Conservation (phyloP, 2,888 invertebrate species). For the Brachyopa scutellaris region DNA sequence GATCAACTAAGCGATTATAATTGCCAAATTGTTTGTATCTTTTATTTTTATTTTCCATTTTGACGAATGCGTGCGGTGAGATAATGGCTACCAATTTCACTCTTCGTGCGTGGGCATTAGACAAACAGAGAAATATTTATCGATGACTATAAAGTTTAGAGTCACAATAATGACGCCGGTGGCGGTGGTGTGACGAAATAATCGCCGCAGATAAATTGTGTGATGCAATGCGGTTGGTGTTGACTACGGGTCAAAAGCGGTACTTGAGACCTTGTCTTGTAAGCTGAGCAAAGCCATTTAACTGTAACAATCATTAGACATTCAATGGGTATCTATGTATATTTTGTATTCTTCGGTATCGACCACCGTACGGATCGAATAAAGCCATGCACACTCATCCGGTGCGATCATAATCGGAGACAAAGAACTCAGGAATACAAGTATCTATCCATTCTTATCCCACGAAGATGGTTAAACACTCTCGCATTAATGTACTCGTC, state of each 20-base stretch:
- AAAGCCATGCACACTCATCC: constrained; percentile 25
- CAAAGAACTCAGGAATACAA: constrained; percentile 19
- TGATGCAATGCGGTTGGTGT: constrained; percentile 21
- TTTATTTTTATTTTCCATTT: constrained; percentile 9
- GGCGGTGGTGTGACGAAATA: too few species aligned
- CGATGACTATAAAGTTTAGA: not conserved
- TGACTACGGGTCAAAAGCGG: constrained; percentile 39
- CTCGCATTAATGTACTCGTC: constrained; percentile 42
- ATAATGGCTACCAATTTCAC: constrained; percentile 28
- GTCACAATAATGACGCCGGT: constrained; percentile 8
- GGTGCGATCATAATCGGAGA: constrained; percentile 40
- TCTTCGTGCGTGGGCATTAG: constrained; percentile 3
- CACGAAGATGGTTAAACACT: constrained; percentile 61
- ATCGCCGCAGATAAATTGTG: constrained; percentile 10
- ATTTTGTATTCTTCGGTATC: constrained; percentile 13
- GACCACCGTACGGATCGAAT: too few species aligned
- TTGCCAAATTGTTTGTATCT: constrained; percentile 37
- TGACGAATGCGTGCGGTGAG: constrained; percentile 6
- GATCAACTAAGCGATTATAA: constrained; percentile 16
- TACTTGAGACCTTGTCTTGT: constrained; percentile 34
- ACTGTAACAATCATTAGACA: constrained; percentile 65
- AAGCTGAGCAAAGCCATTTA: constrained; percentile 42
- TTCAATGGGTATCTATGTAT: not conserved
- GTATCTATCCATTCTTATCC: too few species aligned
- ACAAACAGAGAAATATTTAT: not conserved